These are phyloP conservation scores for Corticium candelabrum DNA, from an alignment of 37 sponge, comb jelly and placozoan genomes.

Conservation along the genomic window DNA sequence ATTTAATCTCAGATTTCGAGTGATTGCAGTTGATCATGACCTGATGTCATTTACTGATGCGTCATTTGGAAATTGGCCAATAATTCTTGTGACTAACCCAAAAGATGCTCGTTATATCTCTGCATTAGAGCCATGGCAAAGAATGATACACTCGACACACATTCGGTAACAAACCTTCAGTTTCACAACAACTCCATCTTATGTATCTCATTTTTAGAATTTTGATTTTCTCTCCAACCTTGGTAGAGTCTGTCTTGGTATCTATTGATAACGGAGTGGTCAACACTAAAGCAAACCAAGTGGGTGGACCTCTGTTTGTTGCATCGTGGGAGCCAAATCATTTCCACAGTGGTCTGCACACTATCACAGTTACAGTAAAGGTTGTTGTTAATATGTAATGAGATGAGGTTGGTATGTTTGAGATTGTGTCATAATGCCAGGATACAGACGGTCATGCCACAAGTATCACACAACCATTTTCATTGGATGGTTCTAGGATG, in stretches of 20 bases:
- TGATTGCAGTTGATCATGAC: constrained; percentile 81
- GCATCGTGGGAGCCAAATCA: constrained; percentile 50
- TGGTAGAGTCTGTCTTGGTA: constrained; percentile 37
- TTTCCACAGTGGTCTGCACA: constrained; percentile 33
- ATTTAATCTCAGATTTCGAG: too few relatives aligned
- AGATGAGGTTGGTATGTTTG: too few relatives aligned
- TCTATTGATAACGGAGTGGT: constrained; percentile 33
- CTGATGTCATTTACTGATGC: constrained; percentile 70
- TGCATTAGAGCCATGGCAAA: constrained; percentile 38
- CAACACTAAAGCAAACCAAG: neutral
- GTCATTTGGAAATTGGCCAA: constrained; percentile 48
- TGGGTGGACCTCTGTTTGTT: constrained; percentile 53
- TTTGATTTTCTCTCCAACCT: constrained; percentile 59
- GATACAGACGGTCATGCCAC: too few relatives aligned
- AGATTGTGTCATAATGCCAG: too few relatives aligned
- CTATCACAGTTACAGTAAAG: constrained; percentile 37
- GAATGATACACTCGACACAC: constrained; percentile 73
- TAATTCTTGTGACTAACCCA: constrained; percentile 75
- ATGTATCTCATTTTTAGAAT: too few relatives aligned
- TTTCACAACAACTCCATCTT: neutral
- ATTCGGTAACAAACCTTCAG: constrained; percentile 49
- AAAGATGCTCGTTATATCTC: constrained; percentile 61
- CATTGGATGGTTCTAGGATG: too few relatives aligned
- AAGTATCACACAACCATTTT: too few relatives aligned
- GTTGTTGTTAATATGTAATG: too few relatives aligned